Evolutionary conservation across 2,797 vertebrate genomes (phyloP).

Genomic region (Hipposideros larvatus): DNA sequence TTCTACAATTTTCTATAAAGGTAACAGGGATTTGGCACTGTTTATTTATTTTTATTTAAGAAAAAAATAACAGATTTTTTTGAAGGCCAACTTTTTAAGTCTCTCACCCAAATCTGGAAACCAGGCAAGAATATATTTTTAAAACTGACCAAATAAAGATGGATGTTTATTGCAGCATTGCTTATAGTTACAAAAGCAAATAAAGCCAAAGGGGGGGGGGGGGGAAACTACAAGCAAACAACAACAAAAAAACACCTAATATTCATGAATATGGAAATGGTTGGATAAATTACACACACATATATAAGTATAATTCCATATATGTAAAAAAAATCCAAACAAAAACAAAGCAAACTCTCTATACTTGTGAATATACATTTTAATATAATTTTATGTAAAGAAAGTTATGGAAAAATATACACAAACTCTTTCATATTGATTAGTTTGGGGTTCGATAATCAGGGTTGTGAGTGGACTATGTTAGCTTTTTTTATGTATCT

Average conservation of each 20-base stretch:
- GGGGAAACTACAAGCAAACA: neutral
- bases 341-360: neutral
- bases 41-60: neutral
- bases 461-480: neutral
- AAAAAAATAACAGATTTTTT: neutral
- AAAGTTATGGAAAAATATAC: neutral
- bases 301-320: neutral
- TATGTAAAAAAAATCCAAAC: neutral
- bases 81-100: neutral
- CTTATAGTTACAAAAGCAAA: neutral
- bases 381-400: neutral
- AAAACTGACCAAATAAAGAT: neutral
- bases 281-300: neutral
- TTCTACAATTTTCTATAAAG: constrained; percentile 3
- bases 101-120: neutral
- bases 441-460: neutral
- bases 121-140: neutral
- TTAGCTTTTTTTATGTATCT: neutral
- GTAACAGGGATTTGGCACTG: neutral
- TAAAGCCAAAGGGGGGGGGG: too few relatives aligned
- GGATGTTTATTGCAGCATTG: neutral
- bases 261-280: neutral
- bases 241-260: neutral
- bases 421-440: neutral
- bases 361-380: neutral